Conservation (phyloP, 2,113 vertebrate genomes). For the Diadophis punctatus region DNA sequence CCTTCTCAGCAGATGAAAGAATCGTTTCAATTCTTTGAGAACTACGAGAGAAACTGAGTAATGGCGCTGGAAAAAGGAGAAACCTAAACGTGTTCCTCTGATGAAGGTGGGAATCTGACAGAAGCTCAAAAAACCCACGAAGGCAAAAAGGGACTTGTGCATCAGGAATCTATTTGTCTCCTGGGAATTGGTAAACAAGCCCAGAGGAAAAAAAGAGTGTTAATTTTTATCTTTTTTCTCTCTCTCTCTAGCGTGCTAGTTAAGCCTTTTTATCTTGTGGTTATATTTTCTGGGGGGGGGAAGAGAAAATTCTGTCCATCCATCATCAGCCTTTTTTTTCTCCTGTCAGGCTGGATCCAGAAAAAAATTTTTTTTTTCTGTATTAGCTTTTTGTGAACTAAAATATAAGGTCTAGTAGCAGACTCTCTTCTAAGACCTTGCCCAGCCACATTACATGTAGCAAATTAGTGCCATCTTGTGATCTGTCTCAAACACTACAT, state of each 20-base stretch:
- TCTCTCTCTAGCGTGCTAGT: neutral
- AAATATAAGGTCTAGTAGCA: neutral
- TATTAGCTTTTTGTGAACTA: neutral
- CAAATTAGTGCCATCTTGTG: neutral
- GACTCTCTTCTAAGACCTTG: neutral
- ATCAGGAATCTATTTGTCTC: neutral
- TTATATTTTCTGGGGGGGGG: neutral
- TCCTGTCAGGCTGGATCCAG: neutral
- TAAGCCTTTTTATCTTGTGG: neutral
- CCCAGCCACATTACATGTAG: neutral
- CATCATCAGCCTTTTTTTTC: neutral
- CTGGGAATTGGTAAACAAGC: neutral
- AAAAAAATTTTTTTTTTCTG: neutral
- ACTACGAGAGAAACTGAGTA: neutral
- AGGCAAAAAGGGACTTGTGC: neutral
- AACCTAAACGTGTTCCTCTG: neutral
- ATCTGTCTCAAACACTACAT: neutral
- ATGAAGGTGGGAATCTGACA: neutral
- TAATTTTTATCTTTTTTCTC: neutral
- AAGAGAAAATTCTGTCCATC: neutral
- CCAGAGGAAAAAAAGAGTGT: neutral
- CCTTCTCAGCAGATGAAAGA: neutral
- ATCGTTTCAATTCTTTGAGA: neutral
- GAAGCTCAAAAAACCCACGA: neutral
- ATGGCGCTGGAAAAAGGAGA: neutral